These are phyloP conservation scores for Australoheros facetus DNA, from an alignment of 2,797 vertebrate species.

Conservation along the genomic window DNA sequence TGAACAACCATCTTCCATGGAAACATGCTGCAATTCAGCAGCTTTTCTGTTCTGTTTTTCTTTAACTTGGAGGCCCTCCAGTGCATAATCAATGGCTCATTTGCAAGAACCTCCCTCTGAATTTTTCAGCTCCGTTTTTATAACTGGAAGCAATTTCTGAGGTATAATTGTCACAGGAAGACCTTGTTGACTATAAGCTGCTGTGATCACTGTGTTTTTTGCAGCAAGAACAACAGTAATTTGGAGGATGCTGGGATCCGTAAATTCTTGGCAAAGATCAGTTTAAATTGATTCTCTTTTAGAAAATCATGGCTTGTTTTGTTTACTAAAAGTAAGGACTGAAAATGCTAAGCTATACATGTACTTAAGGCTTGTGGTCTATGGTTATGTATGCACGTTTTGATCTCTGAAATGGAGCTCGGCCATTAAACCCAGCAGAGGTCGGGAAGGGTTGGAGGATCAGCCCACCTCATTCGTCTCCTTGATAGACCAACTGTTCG, in stretches of 20 bases:
- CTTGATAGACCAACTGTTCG: conserved; percentile 66
- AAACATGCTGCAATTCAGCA: neutral
- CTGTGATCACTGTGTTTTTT: conserved; percentile 10
- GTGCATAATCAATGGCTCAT: conserved; percentile 26
- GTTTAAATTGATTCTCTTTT: neutral
- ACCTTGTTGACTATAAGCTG: conserved; percentile 16
- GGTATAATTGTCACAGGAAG: conserved; percentile 13
- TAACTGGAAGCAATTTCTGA: neutral
- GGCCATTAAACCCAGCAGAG: conserved; percentile 32
- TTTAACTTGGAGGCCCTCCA: neutral
- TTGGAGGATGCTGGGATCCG: neutral
- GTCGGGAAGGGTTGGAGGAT: conserved; percentile 10
- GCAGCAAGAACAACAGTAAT: neutral
- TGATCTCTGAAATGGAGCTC: conserved; percentile 35
- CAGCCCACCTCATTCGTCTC: conserved; percentile 56
- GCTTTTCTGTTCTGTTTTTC: neutral
- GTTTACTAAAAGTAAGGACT: too few relatives aligned
- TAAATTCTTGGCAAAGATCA: neutral
- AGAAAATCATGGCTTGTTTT: neutral
- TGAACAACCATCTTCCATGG: neutral
- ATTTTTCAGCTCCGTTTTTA: neutral
- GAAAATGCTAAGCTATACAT: neutral
- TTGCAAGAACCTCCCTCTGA: neutral
- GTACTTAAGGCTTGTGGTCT: too few relatives aligned
- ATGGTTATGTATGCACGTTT: conserved; percentile 7